Evolutionary conservation across 2,113 vertebrate species (phyloP), one percentile per base, ranked within the genome.

Genomic region (Hirundichthys speculiger): DNA sequence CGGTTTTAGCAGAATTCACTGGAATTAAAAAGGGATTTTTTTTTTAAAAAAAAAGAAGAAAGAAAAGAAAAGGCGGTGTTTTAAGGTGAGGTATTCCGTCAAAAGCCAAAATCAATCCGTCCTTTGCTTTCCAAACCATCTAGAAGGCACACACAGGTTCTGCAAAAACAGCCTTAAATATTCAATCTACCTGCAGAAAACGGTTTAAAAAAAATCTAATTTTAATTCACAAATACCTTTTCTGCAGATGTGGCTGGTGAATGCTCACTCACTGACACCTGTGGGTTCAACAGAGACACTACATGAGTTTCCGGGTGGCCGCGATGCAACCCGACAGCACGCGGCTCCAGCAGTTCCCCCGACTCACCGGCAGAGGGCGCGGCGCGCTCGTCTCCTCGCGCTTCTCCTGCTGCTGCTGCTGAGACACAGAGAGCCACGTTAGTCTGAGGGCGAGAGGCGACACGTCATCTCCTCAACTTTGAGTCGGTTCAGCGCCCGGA

Each of bases 311-410:
- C 39, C 13, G 50, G 58, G n/a, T n/a, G n/a, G 69, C 60, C 41
- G 41, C 59, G 79, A 51, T 80, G 63, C 48, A 72, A 72, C 21
- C 62, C 7, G 25, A 61, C 48, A 69, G 46, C 63, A 5, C 50
- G 24, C 30, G 38, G 75, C 73, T 58, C 50, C 39, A 0, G 59
- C 72, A 51, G 73, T 46, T 53, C 66, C 70, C 42, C 2, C n/a
- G 46, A 84, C 84, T 72, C 86, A 92, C 92, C 90, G 82, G 80
- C 85, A 90, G 92, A 83, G 92, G 90, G 90, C 55, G 86, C 61
- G 56, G 75, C 53, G 85, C 20, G 73, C 84, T 87, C 60, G 69
- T 45, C 24, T 89, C 87, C 62, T 85, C 87, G 40, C 24, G 19
- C 59, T 87, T 88, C 30, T 71, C 90, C 91, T 93, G 86, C 64